Conservation (phyloP, 2,113 vertebrate genomes). For the Labeo catla region DNA sequence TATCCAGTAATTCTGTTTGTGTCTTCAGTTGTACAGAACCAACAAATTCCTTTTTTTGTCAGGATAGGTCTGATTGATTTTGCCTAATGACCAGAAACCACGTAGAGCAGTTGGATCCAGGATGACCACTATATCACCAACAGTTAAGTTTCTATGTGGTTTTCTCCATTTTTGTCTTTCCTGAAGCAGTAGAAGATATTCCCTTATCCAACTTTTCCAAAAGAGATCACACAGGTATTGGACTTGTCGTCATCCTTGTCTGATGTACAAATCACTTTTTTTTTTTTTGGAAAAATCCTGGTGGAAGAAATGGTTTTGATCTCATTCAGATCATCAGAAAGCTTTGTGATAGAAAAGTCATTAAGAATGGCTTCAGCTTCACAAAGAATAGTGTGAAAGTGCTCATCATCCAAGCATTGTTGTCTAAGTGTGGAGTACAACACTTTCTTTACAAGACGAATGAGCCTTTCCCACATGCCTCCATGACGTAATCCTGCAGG, state of each 20-base stretch:
- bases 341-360: conserved; percentile 17
- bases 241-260: conserved; percentile 19
- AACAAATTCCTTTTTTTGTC: too few relatives aligned
- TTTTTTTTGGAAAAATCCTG: background rate
- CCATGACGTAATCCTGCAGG: background rate
- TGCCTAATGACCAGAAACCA: conserved; percentile 16
- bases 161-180: conserved; percentile 35
- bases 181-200: conserved; percentile 40
- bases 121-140: conserved; percentile 39
- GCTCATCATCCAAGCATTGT: conserved; percentile 41
- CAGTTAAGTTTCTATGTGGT: conserved; percentile 13
- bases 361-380: conserved; percentile 41
- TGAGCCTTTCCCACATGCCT: background rate
- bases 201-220: conserved; percentile 16
- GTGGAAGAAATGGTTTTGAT: conserved; percentile 7
- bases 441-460: background rate
- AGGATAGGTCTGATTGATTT: background rate
- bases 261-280: conserved; percentile 27
- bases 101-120: conserved; percentile 38
- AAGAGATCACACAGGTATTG: conserved; percentile 43
- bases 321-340: conserved; percentile 39
- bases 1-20: background rate
- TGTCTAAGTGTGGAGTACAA: conserved; percentile 15
- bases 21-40: background rate
- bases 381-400: conserved; percentile 45